Base-by-base conservation (phyloP, 2,888 invertebrate genomes). In the Sicus ferrugineus region DNA sequence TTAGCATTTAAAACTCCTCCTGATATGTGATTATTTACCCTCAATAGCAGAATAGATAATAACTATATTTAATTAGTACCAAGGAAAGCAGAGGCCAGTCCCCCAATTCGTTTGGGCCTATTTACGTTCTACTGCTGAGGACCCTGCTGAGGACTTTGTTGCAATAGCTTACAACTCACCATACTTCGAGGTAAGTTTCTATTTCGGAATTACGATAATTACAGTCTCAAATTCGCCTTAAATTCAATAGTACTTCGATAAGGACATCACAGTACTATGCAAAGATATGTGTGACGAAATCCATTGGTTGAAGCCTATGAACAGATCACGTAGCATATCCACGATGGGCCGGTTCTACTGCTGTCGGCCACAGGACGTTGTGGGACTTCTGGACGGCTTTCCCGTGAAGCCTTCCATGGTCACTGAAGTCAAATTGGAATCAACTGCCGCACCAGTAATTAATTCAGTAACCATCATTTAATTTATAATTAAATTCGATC, bases 81-180 rank as follows among this genome's bases (percentile, higher is more conserved):
- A 31, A 16, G 34, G 23, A 2, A 38, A 5, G 23, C 28, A 48
- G 7, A 28, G 11, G n/a, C 28, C 21, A n/a, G 38, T 58, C 11
- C 69, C 69, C 14, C 28, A 50, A 34, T 64, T 63, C 52, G 46
- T 69, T 11, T 69, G 69, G 69, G n/a, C 64, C 2, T 65, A 69
- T 31, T 21, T 69, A 19, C 19, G 48, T 26, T 48, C 67, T 1
- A 28, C n/a, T 21, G 58, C n/a, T 28, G 21, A 30, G 11, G 7
- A 7, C 19, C 3, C 2, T 6, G 2, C 16, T 14, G 69, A 69
- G 7, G 64, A 69, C 9, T 64, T 69, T 52, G 64, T 69, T 1
- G 38, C 58, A 1, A 38, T 69, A 23, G 65, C 28, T 1, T 65
- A 65, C 19, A 69, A 69, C 58, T 69, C 69, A 11, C 69, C 69